Evolutionary conservation across 2,797 vertebrate species (phyloP).

Genomic region (Euphonia xanthogaster): DNA sequence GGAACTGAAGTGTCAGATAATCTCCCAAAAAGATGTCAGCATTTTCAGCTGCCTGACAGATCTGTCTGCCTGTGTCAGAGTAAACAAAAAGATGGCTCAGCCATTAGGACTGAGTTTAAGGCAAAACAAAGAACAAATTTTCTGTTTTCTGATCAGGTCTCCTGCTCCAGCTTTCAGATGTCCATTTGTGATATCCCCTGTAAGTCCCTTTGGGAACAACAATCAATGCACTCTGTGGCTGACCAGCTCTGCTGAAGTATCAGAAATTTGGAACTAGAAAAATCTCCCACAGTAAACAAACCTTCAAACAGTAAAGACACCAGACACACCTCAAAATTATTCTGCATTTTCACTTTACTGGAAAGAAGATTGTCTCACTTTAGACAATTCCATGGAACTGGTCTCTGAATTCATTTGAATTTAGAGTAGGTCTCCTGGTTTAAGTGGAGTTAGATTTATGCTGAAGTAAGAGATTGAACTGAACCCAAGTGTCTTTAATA

Average conservation of each 20-base stretch:
- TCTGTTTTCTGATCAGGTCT: background rate
- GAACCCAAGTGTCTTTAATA: background rate
- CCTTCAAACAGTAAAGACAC: background rate
- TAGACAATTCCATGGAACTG: background rate
- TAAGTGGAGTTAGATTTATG: background rate
- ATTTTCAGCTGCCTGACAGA: conserved; percentile 47
- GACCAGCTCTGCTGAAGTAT: background rate
- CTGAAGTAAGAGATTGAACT: background rate
- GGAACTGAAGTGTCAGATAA: conserved; percentile 42
- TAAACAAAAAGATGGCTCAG: conserved; percentile 23
- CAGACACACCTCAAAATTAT: conserved; percentile 14
- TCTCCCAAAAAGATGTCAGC: conserved; percentile 40
- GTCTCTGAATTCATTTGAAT: background rate
- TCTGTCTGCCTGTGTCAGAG: background rate
- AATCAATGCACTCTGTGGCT: background rate
- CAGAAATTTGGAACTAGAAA: background rate
- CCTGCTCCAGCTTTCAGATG: background rate
- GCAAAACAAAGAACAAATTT: conserved; percentile 47
- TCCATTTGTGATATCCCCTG: background rate
- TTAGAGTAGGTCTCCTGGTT: background rate
- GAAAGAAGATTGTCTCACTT: background rate
- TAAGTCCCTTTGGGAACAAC: background rate
- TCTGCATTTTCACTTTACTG: background rate
- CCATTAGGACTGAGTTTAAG: conserved; percentile 12
- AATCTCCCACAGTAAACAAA: background rate